Evolutionary conservation across 2,888 invertebrate genomes (phyloP), one percentile per base, ranked within the genome.

Genomic region (Tachystola acroxantha): DNA sequence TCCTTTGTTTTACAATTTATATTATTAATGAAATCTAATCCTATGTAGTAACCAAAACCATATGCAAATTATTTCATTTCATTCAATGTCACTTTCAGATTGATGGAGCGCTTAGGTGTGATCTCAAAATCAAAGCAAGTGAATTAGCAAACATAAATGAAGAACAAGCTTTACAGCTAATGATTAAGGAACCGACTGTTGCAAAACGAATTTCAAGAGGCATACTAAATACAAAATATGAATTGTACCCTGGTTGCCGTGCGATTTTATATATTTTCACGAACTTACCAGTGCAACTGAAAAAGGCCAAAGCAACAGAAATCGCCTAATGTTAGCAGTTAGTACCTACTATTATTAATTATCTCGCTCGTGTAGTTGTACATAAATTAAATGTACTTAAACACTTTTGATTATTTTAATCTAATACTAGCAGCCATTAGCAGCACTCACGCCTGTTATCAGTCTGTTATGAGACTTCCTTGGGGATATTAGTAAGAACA

Each of bases 51-150:
- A n/a, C n/a, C n/a, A n/a, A n/a, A n/a, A n/a, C n/a, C n/a, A n/a
- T n/a, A n/a, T n/a, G n/a, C n/a, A n/a, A n/a, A n/a, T n/a, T n/a
- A n/a, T n/a, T n/a, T n/a, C n/a, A n/a, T n/a, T n/a, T n/a, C n/a
- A n/a, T n/a, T n/a, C n/a, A 9, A 24, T 9, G 16, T 16, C 6
- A 16, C 24, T 74, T 70, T 34, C 47, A 88, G 88, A 75, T 87
- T 32, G 87, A 87, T 50, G 87, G 87, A 34, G 75, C 72, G 19
- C 78, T 85, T 36, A 64, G 73, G 35, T 77, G 80, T 46, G 75
- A 80, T 37, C 59, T 86, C 19, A 82, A 81, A 68, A 56, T 87
- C 40, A 67, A 67, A 49, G 65, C 82, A 10, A 45, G 37, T 13
- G 67, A 81, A 35, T 60, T 88, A 4, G 48, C 56, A n/a, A 53